Percentiles rank a stretch among this genome's conserved stretches.
Conservation (phyloP, 2,888 invertebrate species). For the Drosophila suboccidentalis region DNA sequence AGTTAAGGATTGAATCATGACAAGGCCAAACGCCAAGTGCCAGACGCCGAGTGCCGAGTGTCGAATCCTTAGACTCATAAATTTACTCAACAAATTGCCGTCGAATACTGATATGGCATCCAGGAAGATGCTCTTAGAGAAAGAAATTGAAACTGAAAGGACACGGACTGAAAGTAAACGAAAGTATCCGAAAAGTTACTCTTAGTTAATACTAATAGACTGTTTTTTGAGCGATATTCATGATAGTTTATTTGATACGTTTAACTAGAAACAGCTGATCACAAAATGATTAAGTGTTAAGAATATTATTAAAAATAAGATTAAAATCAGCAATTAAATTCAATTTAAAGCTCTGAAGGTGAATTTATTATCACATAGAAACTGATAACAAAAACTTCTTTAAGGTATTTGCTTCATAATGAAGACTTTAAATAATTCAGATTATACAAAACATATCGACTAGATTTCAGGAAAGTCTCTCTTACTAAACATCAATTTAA, state of each 20-base stretch:
- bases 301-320: not conserved
- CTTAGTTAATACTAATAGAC: too few relatives aligned
- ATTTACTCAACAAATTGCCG: conserved; percentile 82
- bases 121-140: conserved; percentile 10
- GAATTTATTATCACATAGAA: too few relatives aligned
- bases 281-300: too few relatives aligned
- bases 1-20: conserved; percentile 11
- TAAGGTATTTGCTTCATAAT: too few relatives aligned
- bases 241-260: too few relatives aligned
- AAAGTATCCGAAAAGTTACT: conserved; percentile 6
- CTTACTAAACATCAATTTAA: too few relatives aligned
- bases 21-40: conserved; percentile 27
- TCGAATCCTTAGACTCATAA: conserved; percentile 60
- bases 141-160: conserved; percentile 62
- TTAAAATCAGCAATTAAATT: not conserved
- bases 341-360: not conserved
- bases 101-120: conserved; percentile 72
- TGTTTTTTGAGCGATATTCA: too few relatives aligned
- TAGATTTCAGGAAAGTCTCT: too few relatives aligned
- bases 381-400: too few relatives aligned
- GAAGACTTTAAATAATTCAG: too few relatives aligned
- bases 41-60: not conserved
- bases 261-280: too few relatives aligned
- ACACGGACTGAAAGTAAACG: conserved; percentile 25
- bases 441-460: too few relatives aligned